Evolutionary conservation across 2,113 vertebrate species (phyloP).

Genomic region (Maylandia zebra): DNA sequence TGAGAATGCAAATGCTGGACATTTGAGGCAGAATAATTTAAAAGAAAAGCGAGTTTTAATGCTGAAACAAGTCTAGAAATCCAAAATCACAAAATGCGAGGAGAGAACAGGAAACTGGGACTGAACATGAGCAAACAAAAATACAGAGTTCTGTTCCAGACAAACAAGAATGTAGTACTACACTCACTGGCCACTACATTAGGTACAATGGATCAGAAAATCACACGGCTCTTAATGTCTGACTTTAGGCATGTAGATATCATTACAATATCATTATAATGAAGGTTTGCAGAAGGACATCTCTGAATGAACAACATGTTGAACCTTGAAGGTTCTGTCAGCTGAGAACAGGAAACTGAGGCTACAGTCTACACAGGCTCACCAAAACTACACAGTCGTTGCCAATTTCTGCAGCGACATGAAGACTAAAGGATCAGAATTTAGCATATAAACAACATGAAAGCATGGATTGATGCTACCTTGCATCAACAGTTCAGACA

Average conservation of each 20-base stretch:
- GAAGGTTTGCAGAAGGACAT: neutral
- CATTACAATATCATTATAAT: neutral
- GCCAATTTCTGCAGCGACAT: neutral
- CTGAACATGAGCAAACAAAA: neutral
- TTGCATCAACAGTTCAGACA: neutral
- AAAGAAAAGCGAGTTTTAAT: neutral
- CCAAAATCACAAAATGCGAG: neutral
- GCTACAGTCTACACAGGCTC: neutral
- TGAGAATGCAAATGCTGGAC: neutral
- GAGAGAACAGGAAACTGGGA: neutral
- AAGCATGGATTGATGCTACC: neutral
- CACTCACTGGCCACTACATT: neutral
- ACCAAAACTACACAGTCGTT: neutral
- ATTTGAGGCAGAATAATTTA: rapidly evolving
- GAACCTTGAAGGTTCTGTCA: neutral
- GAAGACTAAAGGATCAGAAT: neutral
- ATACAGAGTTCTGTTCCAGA: neutral
- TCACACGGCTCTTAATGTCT: neutral
- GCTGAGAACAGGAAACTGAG: neutral
- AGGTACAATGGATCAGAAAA: neutral
- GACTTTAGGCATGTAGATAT: neutral
- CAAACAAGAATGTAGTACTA: neutral
- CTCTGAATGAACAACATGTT: neutral
- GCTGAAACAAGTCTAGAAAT: neutral
- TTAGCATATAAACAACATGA: neutral